Evolutionary conservation across 1,140 invertebrate genomes (phyloP).

Genomic region (Drosophila melanogaster): Release_6_plus_ISO1_MT NT_033777.3:22809501-22810000

Average conservation of each 20-base stretch:
- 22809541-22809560: conserved; percentile 11
- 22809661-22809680: neutral
- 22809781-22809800: conserved; percentile 49
- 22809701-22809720: conserved; percentile 53
- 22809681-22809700: conserved; percentile 10
- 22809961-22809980: conserved; percentile 18
- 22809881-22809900: conserved; percentile 18
- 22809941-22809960: conserved; percentile 56
- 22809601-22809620: conserved; percentile 54
- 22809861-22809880: neutral
- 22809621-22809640: conserved; percentile 46
- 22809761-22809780: conserved; percentile 73
- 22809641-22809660: conserved; percentile 63
- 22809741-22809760: conserved; percentile 62
- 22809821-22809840: no score
- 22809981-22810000: conserved; percentile 1
- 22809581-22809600: conserved; percentile 51
- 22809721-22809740: conserved; percentile 50
- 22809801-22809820: neutral
- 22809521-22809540: neutral
- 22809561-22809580: conserved; percentile 43
- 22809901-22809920: conserved; percentile 48
- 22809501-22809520: neutral
- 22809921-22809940: conserved; percentile 71
- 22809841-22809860: neutral